Evolutionary conservation across 2,113 vertebrate species (phyloP), one percentile per base, ranked within the genome.

Genomic region (Oncorhynchus tshawytscha): DNA sequence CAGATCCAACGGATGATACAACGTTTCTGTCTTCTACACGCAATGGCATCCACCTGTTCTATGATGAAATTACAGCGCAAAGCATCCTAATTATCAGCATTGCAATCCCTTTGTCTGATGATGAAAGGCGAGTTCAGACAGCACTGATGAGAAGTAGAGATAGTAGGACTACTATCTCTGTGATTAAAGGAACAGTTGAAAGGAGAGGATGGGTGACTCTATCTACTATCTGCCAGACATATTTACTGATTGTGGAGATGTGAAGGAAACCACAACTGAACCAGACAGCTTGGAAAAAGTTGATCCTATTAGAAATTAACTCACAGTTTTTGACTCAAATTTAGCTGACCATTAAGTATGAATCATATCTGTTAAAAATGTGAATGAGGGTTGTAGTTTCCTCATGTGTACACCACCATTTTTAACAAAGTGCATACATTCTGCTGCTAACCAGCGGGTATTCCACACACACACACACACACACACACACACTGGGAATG

Each of bases 61-160:
- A 51, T 71, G 13, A 22, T n/a, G 8, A 76, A 83, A 79, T 82
- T 78, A 75, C 65, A 5, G 72, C 4, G 78, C 82, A 78, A 75
- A 65, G 80, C 45, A 1, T 60, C 49, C 77, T 74, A 70, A 74
- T 76, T 39, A 49, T 74, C 67, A 83, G 75, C 81, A 82, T 81
- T 69, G 3, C 54, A 22, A 31, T 27, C 34, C 27, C 24, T 11
- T 20, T 7, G 69, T 64, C 71, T 29, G 71, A 18, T 82, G 83
- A 85, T 84, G 76, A 84, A 84, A 80, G 64, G 31, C 69, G 1
- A 71, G 72, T 60, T 34, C 1, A 3, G 57, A 4, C 65, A 12
- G 79, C 74, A 79, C 59, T 62, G n/a, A 62, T 62, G 59, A 62
- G n/a, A 5, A 54, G 20, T 62, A 62, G 13, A 22, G 59, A 22